A percentile compares a stretch with the other conserved stretches of the same genome.
Conservation (phyloP, 2,113 vertebrate genomes). For the Nansenia antarctica region DNA sequence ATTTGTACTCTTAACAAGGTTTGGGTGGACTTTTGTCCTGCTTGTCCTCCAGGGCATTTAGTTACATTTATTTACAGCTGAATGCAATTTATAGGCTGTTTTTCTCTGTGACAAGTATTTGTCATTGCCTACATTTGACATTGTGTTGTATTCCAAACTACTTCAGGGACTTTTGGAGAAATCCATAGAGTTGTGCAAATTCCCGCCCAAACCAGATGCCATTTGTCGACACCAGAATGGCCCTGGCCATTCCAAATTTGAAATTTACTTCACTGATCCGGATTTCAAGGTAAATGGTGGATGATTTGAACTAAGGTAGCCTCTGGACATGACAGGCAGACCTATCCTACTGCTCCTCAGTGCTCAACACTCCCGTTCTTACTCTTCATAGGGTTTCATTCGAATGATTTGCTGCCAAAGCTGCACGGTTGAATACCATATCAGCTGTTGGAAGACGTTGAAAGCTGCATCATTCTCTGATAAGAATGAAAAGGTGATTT, state of each 20-base stretch:
- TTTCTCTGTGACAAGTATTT: too few relatives aligned
- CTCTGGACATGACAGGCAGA: not conserved
- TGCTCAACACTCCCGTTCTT: not conserved
- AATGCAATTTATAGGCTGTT: too few relatives aligned
- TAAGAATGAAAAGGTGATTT: conserved; percentile 91
- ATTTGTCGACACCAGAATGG: conserved; percentile 84
- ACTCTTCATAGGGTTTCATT: conserved; percentile 85
- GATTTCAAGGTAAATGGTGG: conserved; percentile 87
- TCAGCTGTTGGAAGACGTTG: conserved; percentile 90
- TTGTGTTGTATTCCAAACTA: conserved; percentile 9
- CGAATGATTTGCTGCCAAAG: conserved; percentile 83
- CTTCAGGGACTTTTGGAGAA: conserved; percentile 79
- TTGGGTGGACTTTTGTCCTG: not conserved
- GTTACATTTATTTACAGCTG: too few relatives aligned
- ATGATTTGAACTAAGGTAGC: not conserved
- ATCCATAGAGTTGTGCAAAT: conserved; percentile 83
- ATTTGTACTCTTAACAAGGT: not conserved
- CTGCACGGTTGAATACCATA: conserved; percentile 90
- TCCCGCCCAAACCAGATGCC: conserved; percentile 87
- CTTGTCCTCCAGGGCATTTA: too few relatives aligned
- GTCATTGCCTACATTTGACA: not conserved
- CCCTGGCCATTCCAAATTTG: conserved; percentile 74
- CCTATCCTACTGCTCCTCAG: not conserved
- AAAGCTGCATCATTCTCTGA: conserved; percentile 81
- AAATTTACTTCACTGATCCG: conserved; percentile 92